Evolutionary conservation across 2,797 vertebrate species (phyloP).

Genomic region (Sebastes wilsoni): DNA sequence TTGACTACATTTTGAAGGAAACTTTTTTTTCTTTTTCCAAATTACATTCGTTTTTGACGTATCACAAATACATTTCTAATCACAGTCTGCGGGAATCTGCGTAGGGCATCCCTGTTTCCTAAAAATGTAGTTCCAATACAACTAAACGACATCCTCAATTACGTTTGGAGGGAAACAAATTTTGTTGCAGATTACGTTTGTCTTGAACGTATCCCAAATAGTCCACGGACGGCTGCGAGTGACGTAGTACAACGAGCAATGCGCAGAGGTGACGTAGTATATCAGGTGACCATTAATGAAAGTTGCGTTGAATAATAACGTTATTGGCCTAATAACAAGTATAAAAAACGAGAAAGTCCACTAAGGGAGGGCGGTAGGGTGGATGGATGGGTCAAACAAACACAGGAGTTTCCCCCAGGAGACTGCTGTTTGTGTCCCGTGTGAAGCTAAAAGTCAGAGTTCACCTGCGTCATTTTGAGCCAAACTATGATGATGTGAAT

Average conservation of each 20-base stretch:
- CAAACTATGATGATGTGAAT: too few relatives aligned
- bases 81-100: neutral
- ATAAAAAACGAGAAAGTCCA: too few relatives aligned
- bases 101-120: neutral
- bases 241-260: too few relatives aligned
- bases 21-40: neutral
- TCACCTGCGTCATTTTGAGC: too few relatives aligned
- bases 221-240: fast-evolving
- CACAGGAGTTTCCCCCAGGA: neutral
- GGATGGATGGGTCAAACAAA: neutral
- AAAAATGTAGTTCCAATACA: too few relatives aligned
- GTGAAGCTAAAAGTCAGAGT: neutral
- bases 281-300: too few relatives aligned
- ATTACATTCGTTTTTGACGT: neutral
- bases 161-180: too few relatives aligned
- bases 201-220: too few relatives aligned
- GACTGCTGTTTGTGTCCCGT: fast-evolving
- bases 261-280: too few relatives aligned
- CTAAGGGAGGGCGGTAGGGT: neutral
- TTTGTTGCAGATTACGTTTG: too few relatives aligned
- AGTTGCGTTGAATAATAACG: too few relatives aligned
- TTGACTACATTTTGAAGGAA: neutral
- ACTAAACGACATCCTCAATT: too few relatives aligned
- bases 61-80: neutral
- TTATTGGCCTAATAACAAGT: fast-evolving